Conservation (phyloP, 37 sponge, comb jelly and placozoan genomes). For the Amphimedon queenslandica region DNA sequence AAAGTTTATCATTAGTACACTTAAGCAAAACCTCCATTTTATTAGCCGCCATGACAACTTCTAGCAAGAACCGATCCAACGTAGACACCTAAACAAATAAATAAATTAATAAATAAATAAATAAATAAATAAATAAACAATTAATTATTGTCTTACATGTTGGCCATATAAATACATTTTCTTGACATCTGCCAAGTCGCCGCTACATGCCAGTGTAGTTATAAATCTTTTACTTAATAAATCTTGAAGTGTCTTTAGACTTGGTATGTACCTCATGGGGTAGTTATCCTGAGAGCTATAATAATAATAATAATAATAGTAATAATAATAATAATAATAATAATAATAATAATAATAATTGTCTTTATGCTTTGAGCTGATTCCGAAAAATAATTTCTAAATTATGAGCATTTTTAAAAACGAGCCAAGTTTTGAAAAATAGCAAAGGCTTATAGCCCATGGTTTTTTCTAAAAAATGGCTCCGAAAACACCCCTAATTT, state of each 20-base stretch:
- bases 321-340: no score
- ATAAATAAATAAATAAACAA: no score
- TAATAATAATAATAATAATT: no score
- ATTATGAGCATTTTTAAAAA: no score
- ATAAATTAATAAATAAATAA: neutral
- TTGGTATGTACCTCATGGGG: slow-evolving; percentile 63
- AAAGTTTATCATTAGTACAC: neutral
- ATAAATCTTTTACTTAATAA: slow-evolving; percentile 46
- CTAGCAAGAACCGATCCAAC: slow-evolving; percentile 57
- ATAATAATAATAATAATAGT: no score
- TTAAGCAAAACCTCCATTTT: neutral
- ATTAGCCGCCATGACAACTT: slow-evolving; percentile 33
- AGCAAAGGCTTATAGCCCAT: no score
- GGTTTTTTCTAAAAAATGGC: no score
- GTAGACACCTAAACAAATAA: slow-evolving; percentile 53
- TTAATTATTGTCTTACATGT: slow-evolving; percentile 54
- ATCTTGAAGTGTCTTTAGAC: slow-evolving; percentile 67
- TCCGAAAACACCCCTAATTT: no score
- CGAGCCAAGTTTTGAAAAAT: no score
- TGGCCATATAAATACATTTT: slow-evolving; percentile 88
- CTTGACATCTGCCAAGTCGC: slow-evolving; percentile 55
- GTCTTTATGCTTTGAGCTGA: no score
- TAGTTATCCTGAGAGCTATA: no score
- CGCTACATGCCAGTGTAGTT: slow-evolving; percentile 88
- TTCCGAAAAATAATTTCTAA: no score